These are phyloP conservation scores for Clarias batrachus DNA, from an alignment of 2,113 vertebrate species.

Conservation along the genomic window DNA sequence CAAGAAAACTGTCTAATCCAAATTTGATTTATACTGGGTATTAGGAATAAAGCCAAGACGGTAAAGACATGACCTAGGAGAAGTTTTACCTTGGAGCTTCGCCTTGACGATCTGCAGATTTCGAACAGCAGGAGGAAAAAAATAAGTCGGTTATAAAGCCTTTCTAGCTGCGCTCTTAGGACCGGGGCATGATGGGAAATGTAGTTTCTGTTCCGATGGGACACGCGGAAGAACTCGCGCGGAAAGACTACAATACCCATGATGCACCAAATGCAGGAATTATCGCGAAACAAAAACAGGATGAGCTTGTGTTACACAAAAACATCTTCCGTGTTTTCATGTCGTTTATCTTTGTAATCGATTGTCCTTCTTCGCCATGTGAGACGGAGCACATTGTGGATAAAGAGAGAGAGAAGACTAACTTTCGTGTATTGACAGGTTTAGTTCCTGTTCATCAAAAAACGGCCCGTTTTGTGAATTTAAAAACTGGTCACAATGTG, in stretches of 20 bases:
- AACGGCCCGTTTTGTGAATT: background rate
- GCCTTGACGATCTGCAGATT: conserved; percentile 46
- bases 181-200: conserved; percentile 46
- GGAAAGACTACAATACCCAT: conserved; percentile 53
- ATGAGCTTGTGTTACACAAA: conserved; percentile 3
- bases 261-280: background rate
- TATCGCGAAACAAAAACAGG: background rate
- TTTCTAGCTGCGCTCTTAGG: conserved; percentile 34
- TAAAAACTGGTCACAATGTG: background rate
- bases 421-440: background rate
- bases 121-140: conserved; percentile 47
- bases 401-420: background rate
- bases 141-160: conserved; percentile 62
- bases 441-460: background rate
- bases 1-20: background rate
- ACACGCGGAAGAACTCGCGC: background rate
- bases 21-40: background rate
- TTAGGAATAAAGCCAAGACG: no score
- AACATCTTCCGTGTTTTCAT: background rate
- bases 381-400: no score
- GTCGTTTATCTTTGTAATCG: background rate
- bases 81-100: conserved; percentile 18
- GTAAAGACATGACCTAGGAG: background rate
- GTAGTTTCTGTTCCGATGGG: conserved; percentile 48
- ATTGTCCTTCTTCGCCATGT: background rate